Conservation (phyloP, 2,888 invertebrate species). For the Augochlorella aurata region DNA sequence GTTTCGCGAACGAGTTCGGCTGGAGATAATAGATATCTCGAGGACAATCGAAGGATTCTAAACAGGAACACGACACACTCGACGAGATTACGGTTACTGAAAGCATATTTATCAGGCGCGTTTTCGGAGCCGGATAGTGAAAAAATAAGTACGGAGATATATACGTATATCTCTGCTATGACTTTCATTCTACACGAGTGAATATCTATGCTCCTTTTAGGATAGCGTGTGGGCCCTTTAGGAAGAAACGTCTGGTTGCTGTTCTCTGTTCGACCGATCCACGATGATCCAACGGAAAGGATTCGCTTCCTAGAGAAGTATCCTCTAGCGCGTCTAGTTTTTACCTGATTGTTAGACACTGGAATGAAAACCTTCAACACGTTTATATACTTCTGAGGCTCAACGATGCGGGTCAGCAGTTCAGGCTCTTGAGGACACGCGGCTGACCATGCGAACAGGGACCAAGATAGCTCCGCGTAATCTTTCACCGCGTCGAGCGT, state of each 20-base stretch:
- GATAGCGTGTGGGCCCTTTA: background rate
- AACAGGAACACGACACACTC: constrained; percentile 52
- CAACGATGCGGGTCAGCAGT: constrained; percentile 25
- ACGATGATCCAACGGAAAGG: background rate
- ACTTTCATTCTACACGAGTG: constrained; percentile 28
- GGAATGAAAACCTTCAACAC: constrained; percentile 45
- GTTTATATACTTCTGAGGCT: constrained; percentile 30
- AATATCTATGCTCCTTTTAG: background rate
- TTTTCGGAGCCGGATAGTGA: constrained; percentile 37
- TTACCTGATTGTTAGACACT: background rate
- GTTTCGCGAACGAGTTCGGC: constrained; percentile 37
- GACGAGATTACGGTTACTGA: constrained; percentile 34
- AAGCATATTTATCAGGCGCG: constrained; percentile 31
- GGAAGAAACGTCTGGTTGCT: background rate
- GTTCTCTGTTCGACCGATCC: background rate
- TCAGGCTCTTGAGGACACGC: constrained; percentile 15
- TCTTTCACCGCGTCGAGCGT: background rate
- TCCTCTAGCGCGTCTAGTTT: background rate
- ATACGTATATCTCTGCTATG: constrained; percentile 18
- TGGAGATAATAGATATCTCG: constrained; percentile 7
- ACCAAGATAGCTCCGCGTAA: no score
- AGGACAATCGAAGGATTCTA: constrained; percentile 33
- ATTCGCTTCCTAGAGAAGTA: background rate
- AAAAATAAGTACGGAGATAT: constrained; percentile 48
- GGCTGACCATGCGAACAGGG: no score